Evolutionary conservation across 2,113 vertebrate species (phyloP).

Genomic region (Amphiprion ocellaris): DNA sequence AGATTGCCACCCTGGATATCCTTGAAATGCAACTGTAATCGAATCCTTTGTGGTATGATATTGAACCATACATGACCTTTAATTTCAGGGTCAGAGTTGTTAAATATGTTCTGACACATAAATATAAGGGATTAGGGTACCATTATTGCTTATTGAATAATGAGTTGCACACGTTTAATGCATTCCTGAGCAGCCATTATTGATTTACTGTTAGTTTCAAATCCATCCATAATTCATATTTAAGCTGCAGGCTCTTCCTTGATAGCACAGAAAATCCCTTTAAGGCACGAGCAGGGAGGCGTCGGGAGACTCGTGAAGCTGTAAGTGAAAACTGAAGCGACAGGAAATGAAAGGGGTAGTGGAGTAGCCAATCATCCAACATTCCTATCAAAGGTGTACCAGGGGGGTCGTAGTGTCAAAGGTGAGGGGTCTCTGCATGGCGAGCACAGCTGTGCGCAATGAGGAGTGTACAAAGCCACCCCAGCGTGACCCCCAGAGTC

Average conservation of each 20-base stretch:
- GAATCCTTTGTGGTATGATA: conserved; percentile 21
- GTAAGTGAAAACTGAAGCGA: conserved; percentile 66
- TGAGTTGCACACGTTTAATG: conserved; percentile 53
- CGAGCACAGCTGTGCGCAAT: conserved; percentile 84
- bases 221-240: conserved; percentile 79
- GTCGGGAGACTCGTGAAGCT: conserved; percentile 48
- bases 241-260: conserved; percentile 65
- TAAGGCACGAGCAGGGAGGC: conserved; percentile 51
- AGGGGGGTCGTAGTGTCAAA: conserved; percentile 71
- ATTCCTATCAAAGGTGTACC: conserved; percentile 79
- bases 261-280: conserved; percentile 67
- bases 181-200: conserved; percentile 73
- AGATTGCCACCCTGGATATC: conserved; percentile 22
- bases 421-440: conserved; percentile 72
- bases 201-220: conserved; percentile 73
- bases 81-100: conserved; percentile 55
- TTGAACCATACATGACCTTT: conserved; percentile 58
- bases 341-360: conserved; percentile 82
- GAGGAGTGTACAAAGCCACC: conserved; percentile 70
- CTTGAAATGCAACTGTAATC: conserved; percentile 36
- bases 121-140: conserved; percentile 55
- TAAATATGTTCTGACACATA: conserved; percentile 61
- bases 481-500: conserved; percentile 73
- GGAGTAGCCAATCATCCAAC: conserved; percentile 78
- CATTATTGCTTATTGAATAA: conserved; percentile 70